Conservation (phyloP, 2,113 vertebrate genomes). For the Holacanthus passer region DNA sequence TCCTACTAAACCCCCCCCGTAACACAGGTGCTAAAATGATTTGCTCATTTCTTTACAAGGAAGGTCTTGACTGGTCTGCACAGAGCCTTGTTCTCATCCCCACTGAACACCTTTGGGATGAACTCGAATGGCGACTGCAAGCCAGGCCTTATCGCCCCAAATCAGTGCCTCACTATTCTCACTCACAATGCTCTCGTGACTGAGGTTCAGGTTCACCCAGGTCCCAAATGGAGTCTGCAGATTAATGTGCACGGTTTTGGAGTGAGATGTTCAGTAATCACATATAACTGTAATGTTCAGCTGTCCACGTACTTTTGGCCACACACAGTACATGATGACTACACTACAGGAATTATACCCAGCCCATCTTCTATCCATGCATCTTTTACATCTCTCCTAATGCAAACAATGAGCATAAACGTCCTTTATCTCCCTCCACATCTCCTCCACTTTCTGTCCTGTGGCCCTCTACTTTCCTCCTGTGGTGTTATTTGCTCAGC, state of each 20-base stretch:
- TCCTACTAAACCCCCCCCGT: too few species aligned
- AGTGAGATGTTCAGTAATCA: constrained; percentile 10
- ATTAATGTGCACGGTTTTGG: neutral
- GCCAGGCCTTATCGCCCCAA: constrained; percentile 1
- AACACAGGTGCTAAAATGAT: neutral
- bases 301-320: neutral
- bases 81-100: constrained; percentile 4
- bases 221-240: neutral
- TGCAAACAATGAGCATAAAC: constrained; percentile 49
- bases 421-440: constrained; percentile 42
- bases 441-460: constrained; percentile 51
- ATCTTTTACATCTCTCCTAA: constrained; percentile 27
- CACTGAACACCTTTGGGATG: constrained; percentile 20
- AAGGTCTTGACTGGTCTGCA: neutral
- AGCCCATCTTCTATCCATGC: constrained; percentile 13
- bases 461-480: constrained; percentile 59
- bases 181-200: neutral
- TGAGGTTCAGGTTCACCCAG: constrained; percentile 18
- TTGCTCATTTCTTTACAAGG: neutral
- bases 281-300: neutral
- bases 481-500: constrained; percentile 81
- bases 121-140: neutral
- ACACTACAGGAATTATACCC: constrained; percentile 10
- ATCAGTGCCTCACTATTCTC: constrained; percentile 22
- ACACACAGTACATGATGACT: neutral